Evolutionary conservation across 2,888 invertebrate genomes (phyloP), one percentile per base, ranked within the genome.

Genomic region (Heliconius erato): DNA sequence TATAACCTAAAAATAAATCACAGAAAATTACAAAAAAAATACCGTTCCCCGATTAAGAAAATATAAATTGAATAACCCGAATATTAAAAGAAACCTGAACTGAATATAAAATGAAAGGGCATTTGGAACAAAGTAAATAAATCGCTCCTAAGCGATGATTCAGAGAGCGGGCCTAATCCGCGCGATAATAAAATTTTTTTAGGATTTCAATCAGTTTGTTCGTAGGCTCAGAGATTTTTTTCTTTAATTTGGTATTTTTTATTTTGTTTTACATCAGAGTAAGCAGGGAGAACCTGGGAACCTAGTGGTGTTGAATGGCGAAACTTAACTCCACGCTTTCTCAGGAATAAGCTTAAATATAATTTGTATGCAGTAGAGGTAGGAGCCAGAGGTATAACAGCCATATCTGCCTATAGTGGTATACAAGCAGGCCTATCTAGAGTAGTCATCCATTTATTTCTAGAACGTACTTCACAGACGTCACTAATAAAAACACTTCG

Each of bases 201-300:
- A 84, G 81, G 80, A 82, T 84, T 85, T 84, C 82, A 85, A 85
- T 85, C 84, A 85, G 82, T 83, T 84, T 78, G 77, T 76, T 85
- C 74, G 77, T 59, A 79, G 77, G 76, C 44, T 68, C 78, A 63
- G 80, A 91, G 92, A 35, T 9, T 93, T 92, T 91, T 90, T 74
- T 26, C 9, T 26, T 35, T 12, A 28, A 23, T 74, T 35, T 59
- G 16, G 11, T 74, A 40, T 11, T 40, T 40, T 74, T 54, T 28
- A n/a, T 32, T 32, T 32, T 3, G 3, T 26, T 16, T 44, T 44
- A 6, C 19, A 49, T 1, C 49, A 49, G 16, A 5, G 5, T 19
- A 49, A 6, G 16, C 49, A 49, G 6, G 16, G 19, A 6, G 49
- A 16, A 49, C 49, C 49, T 16, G 49, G 16, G 49, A 49, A 16